Evolutionary conservation across 2,888 invertebrate species (phyloP).

Genomic region (Campaea margaritaria): DNA sequence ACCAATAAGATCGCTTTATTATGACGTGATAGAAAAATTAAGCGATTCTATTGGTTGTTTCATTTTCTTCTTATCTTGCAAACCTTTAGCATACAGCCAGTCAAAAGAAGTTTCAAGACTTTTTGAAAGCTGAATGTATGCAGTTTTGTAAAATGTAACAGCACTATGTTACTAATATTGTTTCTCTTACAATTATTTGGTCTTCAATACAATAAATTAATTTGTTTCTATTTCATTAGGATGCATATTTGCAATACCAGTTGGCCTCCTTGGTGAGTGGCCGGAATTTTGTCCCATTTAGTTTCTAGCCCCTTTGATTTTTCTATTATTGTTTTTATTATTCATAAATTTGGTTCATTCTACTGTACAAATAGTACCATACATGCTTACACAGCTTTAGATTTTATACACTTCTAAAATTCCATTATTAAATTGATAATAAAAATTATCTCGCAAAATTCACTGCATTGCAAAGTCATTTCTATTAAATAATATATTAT

Average conservation of each 20-base stretch:
- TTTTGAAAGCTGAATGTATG: background rate
- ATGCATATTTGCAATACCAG: conserved; percentile 83
- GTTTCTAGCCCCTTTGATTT: conserved; percentile 55
- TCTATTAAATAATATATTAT: conserved; percentile 27
- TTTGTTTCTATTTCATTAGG: conserved; percentile 79
- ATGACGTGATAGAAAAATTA: too few species aligned
- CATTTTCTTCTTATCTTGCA: too few species aligned
- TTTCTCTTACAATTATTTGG: conserved; percentile 45
- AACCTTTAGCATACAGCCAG: too few species aligned
- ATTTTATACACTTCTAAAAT: conserved; percentile 45
- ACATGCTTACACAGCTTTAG: conserved; percentile 74
- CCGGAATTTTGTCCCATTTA: conserved; percentile 63
- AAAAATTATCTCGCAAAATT: conserved; percentile 34
- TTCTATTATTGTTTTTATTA: conserved; percentile 39
- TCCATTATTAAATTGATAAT: conserved; percentile 17
- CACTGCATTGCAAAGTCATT: conserved; percentile 37
- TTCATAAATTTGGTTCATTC: conserved; percentile 48
- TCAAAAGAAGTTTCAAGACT: background rate
- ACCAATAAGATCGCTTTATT: too few species aligned
- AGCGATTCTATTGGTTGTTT: too few species aligned
- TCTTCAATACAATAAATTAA: conserved; percentile 51
- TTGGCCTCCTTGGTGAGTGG: conserved; percentile 84
- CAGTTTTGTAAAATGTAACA: conserved; percentile 45
- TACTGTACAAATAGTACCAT: conserved; percentile 49
- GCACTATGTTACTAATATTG: conserved; percentile 63